Percentiles rank a stretch among this genome's conserved stretches.
These are phyloP conservation scores for Pristionchus arcanus DNA, from an alignment of 2,888 invertebrate species.

Conservation along the genomic window DNA sequence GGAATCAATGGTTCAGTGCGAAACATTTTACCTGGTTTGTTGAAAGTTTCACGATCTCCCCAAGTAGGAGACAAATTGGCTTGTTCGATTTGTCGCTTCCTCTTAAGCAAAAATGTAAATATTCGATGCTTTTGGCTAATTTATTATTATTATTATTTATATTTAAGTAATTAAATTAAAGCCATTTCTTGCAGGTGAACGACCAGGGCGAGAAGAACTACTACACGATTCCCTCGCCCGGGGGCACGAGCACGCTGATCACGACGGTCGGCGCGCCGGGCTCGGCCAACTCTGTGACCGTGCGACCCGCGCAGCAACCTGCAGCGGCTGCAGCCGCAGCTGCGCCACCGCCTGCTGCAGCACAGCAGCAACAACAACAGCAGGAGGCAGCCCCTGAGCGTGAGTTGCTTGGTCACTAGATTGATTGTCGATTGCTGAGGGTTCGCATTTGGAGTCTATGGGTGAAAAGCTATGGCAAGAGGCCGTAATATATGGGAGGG, in stretches of 20 bases:
- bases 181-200: conserved; percentile 9
- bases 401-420: background rate
- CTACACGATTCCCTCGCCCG: conserved; percentile 42
- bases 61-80: too few species aligned
- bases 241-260: conserved; percentile 38
- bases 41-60: too few species aligned
- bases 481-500: too few species aligned
- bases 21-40: too few species aligned
- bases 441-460: too few species aligned
- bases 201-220: conserved; percentile 53
- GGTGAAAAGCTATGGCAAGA: too few species aligned
- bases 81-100: too few species aligned
- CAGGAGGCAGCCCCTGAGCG: background rate
- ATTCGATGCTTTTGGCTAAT: background rate
- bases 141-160: background rate
- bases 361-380: conserved; percentile 19
- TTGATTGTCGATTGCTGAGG: too few species aligned
- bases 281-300: background rate
- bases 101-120: background rate
- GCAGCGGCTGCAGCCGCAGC: too few species aligned
- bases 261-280: conserved; percentile 40
- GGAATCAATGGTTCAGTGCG: too few species aligned
- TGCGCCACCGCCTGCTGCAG: background rate
- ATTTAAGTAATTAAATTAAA: background rate
- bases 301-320: conserved; percentile 10